Percentiles rank a stretch among this genome's conserved stretches.
Evolutionary conservation across 2,888 invertebrate genomes (phyloP).

Genomic region (Andrena haemorrhoa): DNA sequence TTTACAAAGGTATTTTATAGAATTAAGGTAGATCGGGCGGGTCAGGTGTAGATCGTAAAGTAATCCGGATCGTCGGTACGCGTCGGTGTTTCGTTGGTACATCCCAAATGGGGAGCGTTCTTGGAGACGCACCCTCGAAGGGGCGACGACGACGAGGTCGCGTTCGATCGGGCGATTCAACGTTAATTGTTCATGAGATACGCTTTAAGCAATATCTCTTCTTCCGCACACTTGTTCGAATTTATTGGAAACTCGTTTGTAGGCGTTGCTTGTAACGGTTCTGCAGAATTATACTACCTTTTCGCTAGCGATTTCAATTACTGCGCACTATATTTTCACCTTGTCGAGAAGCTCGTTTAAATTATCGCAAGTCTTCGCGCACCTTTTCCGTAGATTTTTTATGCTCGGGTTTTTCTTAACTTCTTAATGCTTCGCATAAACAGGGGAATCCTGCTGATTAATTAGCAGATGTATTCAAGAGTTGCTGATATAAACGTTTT

Average conservation of each 20-base stretch:
- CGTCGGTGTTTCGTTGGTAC: neutral
- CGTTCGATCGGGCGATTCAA: slow-evolving; percentile 5
- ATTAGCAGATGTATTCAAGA: neutral
- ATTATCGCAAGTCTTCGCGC: neutral
- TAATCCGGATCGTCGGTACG: no score
- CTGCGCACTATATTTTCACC: neutral
- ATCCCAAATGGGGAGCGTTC: neutral
- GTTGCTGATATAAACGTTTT: neutral
- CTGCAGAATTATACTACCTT: neutral
- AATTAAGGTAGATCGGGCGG: neutral
- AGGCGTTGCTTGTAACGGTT: no score
- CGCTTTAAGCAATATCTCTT: neutral
- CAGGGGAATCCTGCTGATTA: neutral
- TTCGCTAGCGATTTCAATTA: neutral
- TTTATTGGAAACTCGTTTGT: neutral
- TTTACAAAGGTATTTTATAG: slow-evolving; percentile 76
- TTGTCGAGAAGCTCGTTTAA: neutral
- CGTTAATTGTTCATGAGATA: slow-evolving; percentile 8
- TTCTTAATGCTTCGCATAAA: neutral
- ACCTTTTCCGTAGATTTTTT: neutral
- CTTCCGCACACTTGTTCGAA: neutral
- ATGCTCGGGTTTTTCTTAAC: neutral
- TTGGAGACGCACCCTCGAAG: neutral
- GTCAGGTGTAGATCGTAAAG: neutral
- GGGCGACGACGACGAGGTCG: neutral